Percentiles rank a stretch among this genome's conserved stretches.
These are phyloP conservation scores for Pangasius larnaudii DNA, from an alignment of 2,797 vertebrate species.

Conservation along the genomic window DNA sequence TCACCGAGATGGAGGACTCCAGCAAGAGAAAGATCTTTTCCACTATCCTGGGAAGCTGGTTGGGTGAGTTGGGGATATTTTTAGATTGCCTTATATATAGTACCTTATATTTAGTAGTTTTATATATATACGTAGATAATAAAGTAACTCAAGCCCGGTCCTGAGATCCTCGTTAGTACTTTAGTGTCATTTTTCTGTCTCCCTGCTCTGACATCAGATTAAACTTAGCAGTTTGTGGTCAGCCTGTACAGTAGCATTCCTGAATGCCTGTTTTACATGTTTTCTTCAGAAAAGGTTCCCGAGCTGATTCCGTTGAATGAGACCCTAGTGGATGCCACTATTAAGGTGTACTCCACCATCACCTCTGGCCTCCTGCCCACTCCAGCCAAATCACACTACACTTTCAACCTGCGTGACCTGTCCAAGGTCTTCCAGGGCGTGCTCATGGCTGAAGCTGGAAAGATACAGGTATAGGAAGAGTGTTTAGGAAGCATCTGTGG, in stretches of 20 bases:
- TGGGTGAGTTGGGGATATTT: slow-evolving; percentile 75
- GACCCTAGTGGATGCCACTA: slow-evolving; percentile 82
- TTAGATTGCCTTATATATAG: not conserved
- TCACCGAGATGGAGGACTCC: slow-evolving; percentile 85
- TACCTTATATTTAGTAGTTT: not conserved
- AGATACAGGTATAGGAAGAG: slow-evolving; percentile 73
- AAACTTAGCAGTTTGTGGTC: not conserved
- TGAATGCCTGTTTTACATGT: not conserved
- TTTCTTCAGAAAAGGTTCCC: slow-evolving; percentile 65
- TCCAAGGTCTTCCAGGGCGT: slow-evolving; percentile 95
- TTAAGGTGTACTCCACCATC: slow-evolving; percentile 83
- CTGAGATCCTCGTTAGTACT: no score
- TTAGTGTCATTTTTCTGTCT: not conserved
- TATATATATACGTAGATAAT: not conserved
- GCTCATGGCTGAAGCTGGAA: slow-evolving; percentile 84
- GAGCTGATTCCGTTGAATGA: slow-evolving; percentile 75
- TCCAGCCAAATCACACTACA: slow-evolving; percentile 93
- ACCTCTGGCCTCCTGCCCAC: slow-evolving; percentile 90
- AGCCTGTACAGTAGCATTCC: not conserved
- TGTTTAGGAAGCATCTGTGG: not conserved
- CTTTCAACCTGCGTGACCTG: slow-evolving; percentile 92
- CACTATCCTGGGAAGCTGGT: slow-evolving; percentile 88
- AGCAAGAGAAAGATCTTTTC: slow-evolving; percentile 91
- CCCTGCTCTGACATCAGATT: not conserved
- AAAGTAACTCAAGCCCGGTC: not conserved